Base-by-base conservation (phyloP, 2,888 invertebrate species). In the Aspidapion aeneum region DNA sequence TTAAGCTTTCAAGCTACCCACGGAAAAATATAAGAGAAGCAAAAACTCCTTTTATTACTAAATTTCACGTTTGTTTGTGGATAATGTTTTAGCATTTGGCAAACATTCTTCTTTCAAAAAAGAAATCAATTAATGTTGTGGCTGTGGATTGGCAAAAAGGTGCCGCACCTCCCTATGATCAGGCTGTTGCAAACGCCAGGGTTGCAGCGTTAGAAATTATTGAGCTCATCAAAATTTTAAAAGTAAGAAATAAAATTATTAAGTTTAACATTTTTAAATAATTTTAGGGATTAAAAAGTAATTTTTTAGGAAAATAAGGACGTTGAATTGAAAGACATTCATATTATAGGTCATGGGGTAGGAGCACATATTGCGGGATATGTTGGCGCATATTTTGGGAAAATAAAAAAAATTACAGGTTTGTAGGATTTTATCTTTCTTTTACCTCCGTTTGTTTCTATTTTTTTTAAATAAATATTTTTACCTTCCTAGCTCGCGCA, bases 171-270 rank as follows among this genome's bases (percentile, higher is more conserved):
- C 83, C 83, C 0, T 85, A 84, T 70, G 79, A 81, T 22, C 84
- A 84, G 72, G 85, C 86, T 0, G 82, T 84, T 16, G 82, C 85
- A 12, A 86, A 86, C 73, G 82, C 84, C 0, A 75, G 86, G 62
- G 74, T 86, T n/a, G 84, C 86, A 1, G 84, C 83, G 1, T 77
- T 82, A 18, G 83, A 85, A 71, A 73, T 82, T 2, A 79, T 79
- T 2, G 66, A 74, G 18, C 74, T 85, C 57, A 72, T 85, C 1
- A 75, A 77, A 51, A 69, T 77, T 57, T 69, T 84, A 50, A 73
- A 75, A 73, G 81, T 81, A 70, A 71, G 68, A 55, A 62, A 57
- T 21, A 57, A 16, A 19, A 9, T 21, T 21, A 52, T 63, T 51
- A 21, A 12, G 9, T 18, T 19, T n/a, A n/a, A n/a, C n/a, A n/a